Conservation (phyloP, 2,797 vertebrate species). For the Podargus strigoides region DNA sequence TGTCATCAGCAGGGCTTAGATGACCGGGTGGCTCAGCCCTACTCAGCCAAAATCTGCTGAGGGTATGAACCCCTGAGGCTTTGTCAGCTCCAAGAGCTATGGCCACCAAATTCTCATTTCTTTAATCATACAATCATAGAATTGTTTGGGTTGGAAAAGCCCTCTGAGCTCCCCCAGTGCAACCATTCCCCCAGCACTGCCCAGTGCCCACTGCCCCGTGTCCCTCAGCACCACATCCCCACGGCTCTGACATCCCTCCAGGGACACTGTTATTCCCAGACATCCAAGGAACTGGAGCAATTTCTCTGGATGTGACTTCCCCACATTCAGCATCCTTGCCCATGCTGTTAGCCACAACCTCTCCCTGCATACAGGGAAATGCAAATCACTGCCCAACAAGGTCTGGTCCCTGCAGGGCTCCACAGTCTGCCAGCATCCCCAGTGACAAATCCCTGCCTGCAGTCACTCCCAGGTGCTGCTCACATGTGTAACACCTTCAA, state of each 20-base stretch:
- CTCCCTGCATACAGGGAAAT: no score
- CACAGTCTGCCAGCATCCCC: fast-evolving
- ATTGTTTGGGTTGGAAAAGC: no score
- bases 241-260: no score
- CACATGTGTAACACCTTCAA: fast-evolving
- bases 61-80: background rate
- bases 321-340: background rate
- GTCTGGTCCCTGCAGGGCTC: background rate
- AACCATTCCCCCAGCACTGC: no score
- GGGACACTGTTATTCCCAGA: background rate
- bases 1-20: background rate
- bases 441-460: fast-evolving
- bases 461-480: background rate
- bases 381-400: fast-evolving
- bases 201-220: no score
- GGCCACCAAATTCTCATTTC: background rate
- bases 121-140: no score
- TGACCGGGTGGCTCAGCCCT: fast-evolving
- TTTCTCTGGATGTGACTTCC: background rate
- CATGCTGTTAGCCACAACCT: fast-evolving
- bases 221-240: no score
- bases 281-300: background rate
- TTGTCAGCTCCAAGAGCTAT: background rate
- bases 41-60: background rate
- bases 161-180: no score